Evolutionary conservation across 2,113 vertebrate genomes (phyloP), one percentile per base, ranked within the genome.

Genomic region (Ciconia stormi): DNA sequence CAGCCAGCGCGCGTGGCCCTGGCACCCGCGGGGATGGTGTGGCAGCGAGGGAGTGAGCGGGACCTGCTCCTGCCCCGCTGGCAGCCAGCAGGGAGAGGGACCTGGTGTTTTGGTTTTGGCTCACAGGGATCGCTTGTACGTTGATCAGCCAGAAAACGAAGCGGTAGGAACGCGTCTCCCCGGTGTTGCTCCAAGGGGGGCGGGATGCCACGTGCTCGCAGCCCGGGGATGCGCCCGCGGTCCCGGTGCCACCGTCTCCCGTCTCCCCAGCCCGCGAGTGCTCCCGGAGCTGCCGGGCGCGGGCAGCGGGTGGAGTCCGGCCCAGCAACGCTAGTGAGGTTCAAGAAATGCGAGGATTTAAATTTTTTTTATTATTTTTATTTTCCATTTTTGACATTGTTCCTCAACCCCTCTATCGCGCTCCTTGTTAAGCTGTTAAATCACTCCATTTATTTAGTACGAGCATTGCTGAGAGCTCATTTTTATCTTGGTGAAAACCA

Each of bases 381-480:
- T 95, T 97, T 97, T 97, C 97, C 87, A 20, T 95, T 97, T 98
- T 97, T 98, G 98, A 98, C 98, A 93, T 97, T 96, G 98, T 98
- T 98, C 97, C 71, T 78, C 96, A 95, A 89, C 94, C 93, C 97
- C 98, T 98, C 97, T 95, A 89, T 98, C 79, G 81, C 23, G 16
- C 93, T 93, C 93, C 98, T 98, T 94, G 98, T 98, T 98, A 98
- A 98, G 97, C 98, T 98, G 98, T 98, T 98, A 98, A 99, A 98
- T 98, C 98, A 98, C 98, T 99, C 98, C 98, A 98, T 98, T 98
- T 98, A 98, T 98, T 98, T 98, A 98, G 98, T 87, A 97, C 50
- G 97, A 98, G 98, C 97, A 97, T 98, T 98, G 98, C 98, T 98
- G 98, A 98, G 98, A 98, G 98, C 98, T 98, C 98, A 98, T 98